Conservation (phyloP, 1,140 invertebrate species). For the Bombus waltoni region DNA sequence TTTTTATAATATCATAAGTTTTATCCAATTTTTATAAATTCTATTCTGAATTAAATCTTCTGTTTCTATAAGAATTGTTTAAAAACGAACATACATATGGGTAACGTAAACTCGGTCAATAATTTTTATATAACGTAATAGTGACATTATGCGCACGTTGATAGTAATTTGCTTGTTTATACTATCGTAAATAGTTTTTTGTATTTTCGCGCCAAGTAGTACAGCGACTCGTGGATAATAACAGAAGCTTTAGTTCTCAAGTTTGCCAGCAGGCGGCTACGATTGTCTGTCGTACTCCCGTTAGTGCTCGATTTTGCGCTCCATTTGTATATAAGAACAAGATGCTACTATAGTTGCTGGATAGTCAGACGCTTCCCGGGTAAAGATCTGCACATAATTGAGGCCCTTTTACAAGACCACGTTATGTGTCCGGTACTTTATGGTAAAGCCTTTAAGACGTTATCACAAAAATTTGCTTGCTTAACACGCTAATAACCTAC, state of each 20-base stretch:
- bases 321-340: conserved; percentile 69
- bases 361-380: conserved; percentile 77
- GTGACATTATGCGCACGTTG: too few species aligned
- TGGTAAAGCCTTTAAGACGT: conserved; percentile 66
- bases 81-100: neutral
- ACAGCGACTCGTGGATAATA: neutral
- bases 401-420: conserved; percentile 65
- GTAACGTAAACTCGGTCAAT: neutral
- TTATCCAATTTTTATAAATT: neutral
- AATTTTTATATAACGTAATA: neutral
- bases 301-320: conserved; percentile 2
- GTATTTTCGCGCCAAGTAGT: conserved; percentile 5
- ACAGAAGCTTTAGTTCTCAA: neutral
- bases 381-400: conserved; percentile 72
- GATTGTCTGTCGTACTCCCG: conserved; percentile 16
- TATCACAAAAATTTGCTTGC: conserved; percentile 46
- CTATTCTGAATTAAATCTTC: neutral
- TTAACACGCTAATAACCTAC: neutral
- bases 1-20: neutral
- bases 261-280: conserved; percentile 3
- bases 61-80: neutral
- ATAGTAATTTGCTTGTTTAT: neutral
- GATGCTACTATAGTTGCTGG: neutral
- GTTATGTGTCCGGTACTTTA: conserved; percentile 68
- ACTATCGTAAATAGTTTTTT: neutral